These are phyloP conservation scores for Leistus spinibarbis DNA, from an alignment of 2,888 invertebrate species.

Conservation along the genomic window DNA sequence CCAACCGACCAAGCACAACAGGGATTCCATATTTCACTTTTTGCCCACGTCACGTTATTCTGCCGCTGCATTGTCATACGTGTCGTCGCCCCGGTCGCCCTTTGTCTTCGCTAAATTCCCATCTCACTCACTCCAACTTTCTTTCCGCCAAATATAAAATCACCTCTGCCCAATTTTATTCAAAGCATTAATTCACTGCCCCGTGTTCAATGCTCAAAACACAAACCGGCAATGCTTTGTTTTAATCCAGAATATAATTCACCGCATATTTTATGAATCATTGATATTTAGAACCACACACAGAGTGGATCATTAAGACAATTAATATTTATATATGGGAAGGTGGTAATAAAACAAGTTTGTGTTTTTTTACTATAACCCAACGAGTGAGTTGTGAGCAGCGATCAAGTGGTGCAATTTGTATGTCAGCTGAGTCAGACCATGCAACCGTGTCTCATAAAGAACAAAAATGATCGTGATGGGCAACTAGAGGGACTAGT, in stretches of 20 bases:
- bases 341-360: neutral
- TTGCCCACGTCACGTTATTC: slow-evolving; percentile 34
- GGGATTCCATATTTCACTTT: slow-evolving; percentile 41
- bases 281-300: neutral
- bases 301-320: neutral
- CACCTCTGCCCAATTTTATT: neutral
- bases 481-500: slow-evolving; percentile 23
- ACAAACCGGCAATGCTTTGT: neutral
- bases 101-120: slow-evolving; percentile 34
- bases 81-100: slow-evolving; percentile 9
- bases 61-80: slow-evolving; percentile 37
- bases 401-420: slow-evolving; percentile 31
- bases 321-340: neutral
- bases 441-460: slow-evolving; percentile 15
- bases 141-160: neutral
- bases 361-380: neutral
- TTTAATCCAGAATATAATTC: neutral
- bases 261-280: neutral
- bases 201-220: neutral
- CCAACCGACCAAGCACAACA: slow-evolving; percentile 37
- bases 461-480: slow-evolving; percentile 27
- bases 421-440: slow-evolving; percentile 9
- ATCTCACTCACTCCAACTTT: neutral
- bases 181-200: neutral
- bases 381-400: slow-evolving; percentile 2